Evolutionary conservation across 2,888 invertebrate species (phyloP), one percentile per base, ranked within the genome.

Genomic region (Deilephila elpenor): DNA sequence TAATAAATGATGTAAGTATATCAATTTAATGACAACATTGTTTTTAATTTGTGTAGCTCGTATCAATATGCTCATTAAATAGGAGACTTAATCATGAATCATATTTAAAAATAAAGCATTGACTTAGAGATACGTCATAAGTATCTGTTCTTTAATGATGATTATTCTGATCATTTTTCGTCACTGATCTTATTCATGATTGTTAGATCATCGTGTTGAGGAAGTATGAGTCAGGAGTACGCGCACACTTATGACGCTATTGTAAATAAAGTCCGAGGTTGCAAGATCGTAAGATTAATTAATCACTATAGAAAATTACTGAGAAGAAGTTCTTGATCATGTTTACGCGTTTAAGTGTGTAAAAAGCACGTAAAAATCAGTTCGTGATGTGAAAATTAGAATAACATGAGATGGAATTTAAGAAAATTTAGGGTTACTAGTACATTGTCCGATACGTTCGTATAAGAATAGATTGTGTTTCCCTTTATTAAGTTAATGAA

Each of bases 101-200:
- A 67, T 51, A 67, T 20, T 67, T 67, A 17, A 51, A 67, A 67
- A 51, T 67, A 67, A 8, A 20, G 17, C 51, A 62, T 37, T 62
- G n/a, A 34, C n/a, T 20, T 25, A 11, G 8, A 44, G 71, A 73
- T 60, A 75, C 79, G 78, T 81, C 79, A 78, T 71, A 44, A 19
- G 56, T 67, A 56, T 72, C 62, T 73, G 78, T 11, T 59, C 61
- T 51, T 8, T 72, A 64, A 1, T n/a, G 56, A 56, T 79, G 73
- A 71, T 75, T 60, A 76, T 71, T 73, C 29, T 51, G 60, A 75
- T 44, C 20, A 70, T 72, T 72, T 71, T 77, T 82, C 86, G 86
- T 88, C 88, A 89, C 79, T 78, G 82, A 84, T 86, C 84, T 88
- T 87, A 88, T 88, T 90, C 85, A 88, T 78, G 78, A 81, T 80